A percentile compares a stretch with the other conserved stretches of the same genome.
These are phyloP conservation scores for Leucophora obtusa DNA, from an alignment of 2,888 invertebrate species.

Conservation along the genomic window DNA sequence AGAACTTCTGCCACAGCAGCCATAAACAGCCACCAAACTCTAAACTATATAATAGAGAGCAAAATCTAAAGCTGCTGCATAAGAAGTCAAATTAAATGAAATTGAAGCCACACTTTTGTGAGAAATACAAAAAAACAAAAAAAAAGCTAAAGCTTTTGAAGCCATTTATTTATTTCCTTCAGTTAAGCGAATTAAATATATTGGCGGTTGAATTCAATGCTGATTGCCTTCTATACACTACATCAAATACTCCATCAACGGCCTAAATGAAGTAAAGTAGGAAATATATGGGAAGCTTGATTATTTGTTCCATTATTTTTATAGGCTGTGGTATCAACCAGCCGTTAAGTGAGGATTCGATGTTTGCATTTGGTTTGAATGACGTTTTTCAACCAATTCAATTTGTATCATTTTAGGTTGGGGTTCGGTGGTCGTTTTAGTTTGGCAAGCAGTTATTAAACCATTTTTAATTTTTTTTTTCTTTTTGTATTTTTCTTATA, in stretches of 20 bases:
- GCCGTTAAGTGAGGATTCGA: neutral
- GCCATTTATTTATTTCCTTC: conserved; percentile 50
- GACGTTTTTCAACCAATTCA: conserved; percentile 62
- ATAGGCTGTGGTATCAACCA: no score
- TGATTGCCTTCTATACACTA: conserved; percentile 23
- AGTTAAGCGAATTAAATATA: conserved; percentile 59
- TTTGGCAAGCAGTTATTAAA: conserved; percentile 64
- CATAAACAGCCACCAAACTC: conserved; percentile 3
- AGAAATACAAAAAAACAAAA: conserved; percentile 7
- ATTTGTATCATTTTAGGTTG: conserved; percentile 57
- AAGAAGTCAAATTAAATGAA: conserved; percentile 58
- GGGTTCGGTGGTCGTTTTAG: conserved; percentile 33
- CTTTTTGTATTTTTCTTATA: conserved; percentile 4
- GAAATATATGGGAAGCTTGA: no score
- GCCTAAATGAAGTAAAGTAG: no score
- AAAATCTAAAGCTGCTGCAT: conserved; percentile 31
- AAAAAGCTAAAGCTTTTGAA: conserved; percentile 4
- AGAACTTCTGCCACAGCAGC: conserved; percentile 65
- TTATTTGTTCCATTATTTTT: no score
- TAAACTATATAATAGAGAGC: neutral
- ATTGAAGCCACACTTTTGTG: conserved; percentile 62
- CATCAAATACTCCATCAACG: no score
- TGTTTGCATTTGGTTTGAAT: conserved; percentile 40
- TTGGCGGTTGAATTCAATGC: conserved; percentile 58
- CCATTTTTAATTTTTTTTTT: conserved; percentile 42